phyloP scores from a whole-genome alignment of 2,888 invertebrate species.

The Lutraria lutraria region DNA sequence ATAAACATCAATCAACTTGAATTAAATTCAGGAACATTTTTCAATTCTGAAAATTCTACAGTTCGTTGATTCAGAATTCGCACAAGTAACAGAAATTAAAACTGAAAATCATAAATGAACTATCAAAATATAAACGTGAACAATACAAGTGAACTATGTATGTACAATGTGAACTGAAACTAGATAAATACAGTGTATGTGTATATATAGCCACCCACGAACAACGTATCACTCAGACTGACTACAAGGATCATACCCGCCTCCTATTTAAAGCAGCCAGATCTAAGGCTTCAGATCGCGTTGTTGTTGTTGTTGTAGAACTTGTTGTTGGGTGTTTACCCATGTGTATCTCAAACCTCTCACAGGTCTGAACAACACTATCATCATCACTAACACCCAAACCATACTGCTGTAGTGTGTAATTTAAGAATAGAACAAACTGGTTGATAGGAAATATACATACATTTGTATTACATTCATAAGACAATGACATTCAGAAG shows the following conservation, averaged over 20 bases:
- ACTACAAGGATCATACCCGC: constrained; percentile 48
- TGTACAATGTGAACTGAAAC: not conserved
- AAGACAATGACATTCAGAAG: too few relatives aligned
- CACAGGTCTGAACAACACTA: constrained; percentile 44
- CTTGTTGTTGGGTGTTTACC: constrained; percentile 26
- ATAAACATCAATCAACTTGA: too few relatives aligned
- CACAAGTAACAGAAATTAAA: not conserved
- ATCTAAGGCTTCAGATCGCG: constrained; percentile 34
- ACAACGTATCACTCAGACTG: not conserved
- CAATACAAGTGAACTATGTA: not conserved
- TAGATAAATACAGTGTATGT: not conserved
- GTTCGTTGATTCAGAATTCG: too few relatives aligned
- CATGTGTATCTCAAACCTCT: constrained; percentile 68
- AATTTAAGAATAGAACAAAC: constrained; percentile 19
- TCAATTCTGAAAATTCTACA: too few relatives aligned
- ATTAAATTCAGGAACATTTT: too few relatives aligned
- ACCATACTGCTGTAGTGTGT: constrained; percentile 11
- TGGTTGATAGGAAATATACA: not conserved
- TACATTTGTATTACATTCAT: not conserved
- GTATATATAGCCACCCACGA: not conserved
- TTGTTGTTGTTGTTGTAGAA: not conserved
- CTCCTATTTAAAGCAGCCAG: constrained; percentile 38
- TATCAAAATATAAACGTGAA: not conserved
- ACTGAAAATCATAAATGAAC: not conserved
- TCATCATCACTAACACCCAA: constrained; percentile 45